Evolutionary conservation across 1,140 invertebrate genomes (phyloP).

Genomic region (Amyelois transitella): DNA sequence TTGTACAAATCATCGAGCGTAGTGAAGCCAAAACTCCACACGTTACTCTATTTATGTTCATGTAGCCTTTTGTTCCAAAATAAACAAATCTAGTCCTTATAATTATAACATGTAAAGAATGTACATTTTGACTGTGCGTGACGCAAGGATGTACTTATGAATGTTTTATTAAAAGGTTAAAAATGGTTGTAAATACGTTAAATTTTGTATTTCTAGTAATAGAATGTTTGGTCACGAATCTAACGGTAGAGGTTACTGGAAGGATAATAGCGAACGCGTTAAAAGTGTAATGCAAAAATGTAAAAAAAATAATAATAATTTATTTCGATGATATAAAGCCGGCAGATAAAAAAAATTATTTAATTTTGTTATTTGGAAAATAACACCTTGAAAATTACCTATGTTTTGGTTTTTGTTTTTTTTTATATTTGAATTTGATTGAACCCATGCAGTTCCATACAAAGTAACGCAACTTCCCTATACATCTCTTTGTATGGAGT

Average conservation of each 20-base stretch:
- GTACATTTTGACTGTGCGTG: slow-evolving; percentile 66
- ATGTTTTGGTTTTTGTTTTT: slow-evolving; percentile 1
- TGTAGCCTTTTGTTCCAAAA: slow-evolving; percentile 44
- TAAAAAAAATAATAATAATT: slow-evolving; percentile 43
- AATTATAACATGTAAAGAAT: slow-evolving; percentile 54
- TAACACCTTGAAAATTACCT: slow-evolving; percentile 29
- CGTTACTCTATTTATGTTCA: slow-evolving; percentile 24
- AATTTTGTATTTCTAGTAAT: slow-evolving; percentile 74
- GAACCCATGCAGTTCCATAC: slow-evolving; percentile 63
- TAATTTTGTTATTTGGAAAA: slow-evolving; percentile 18
- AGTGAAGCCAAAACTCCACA: slow-evolving; percentile 28
- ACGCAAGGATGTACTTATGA: slow-evolving; percentile 69
- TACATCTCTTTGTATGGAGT: slow-evolving; percentile 61
- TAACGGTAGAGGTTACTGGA: slow-evolving; percentile 51
- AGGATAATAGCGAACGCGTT: slow-evolving; percentile 40
- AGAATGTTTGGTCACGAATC: slow-evolving; percentile 60
- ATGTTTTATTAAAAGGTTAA: slow-evolving; percentile 64
- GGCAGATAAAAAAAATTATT: slow-evolving; percentile 32
- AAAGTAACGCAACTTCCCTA: slow-evolving; percentile 69
- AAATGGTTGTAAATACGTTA: slow-evolving; percentile 74
- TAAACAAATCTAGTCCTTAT: slow-evolving; percentile 59
- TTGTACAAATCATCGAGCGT: slow-evolving; percentile 23
- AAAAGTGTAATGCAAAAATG: slow-evolving; percentile 37
- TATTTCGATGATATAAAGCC: slow-evolving; percentile 36
- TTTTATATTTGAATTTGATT: slow-evolving; percentile 7